Conservation (phyloP, 2,797 vertebrate species). For the Avahi laniger region DNA sequence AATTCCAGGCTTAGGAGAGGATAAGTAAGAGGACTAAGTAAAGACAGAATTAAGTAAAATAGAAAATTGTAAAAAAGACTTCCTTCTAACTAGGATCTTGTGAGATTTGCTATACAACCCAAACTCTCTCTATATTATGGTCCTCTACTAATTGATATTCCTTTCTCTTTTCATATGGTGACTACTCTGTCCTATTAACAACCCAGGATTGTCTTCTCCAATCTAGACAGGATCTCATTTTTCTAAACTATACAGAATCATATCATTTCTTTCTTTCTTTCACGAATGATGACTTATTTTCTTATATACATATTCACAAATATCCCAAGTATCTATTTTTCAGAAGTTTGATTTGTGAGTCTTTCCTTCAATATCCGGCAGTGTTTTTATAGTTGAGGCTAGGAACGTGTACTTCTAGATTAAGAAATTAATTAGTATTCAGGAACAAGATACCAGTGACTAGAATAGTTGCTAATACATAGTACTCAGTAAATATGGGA, state of each 20-base stretch:
- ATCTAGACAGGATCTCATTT: slow-evolving; percentile 36
- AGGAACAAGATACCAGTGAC: background rate
- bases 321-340: slow-evolving; percentile 6
- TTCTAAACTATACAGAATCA: slow-evolving; percentile 45
- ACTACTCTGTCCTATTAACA: slow-evolving; percentile 38
- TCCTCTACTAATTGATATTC: background rate
- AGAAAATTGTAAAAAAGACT: background rate
- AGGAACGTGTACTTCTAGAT: background rate
- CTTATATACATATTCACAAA: slow-evolving; percentile 16
- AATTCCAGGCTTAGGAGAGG: slow-evolving; percentile 2
- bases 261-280: slow-evolving; percentile 8
- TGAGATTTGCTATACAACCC: background rate
- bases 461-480: background rate
- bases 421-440: slow-evolving; percentile 54
- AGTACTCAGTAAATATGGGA: background rate
- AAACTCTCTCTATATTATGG: background rate
- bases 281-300: slow-evolving; percentile 28
- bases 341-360: background rate
- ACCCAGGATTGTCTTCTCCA: slow-evolving; percentile 30
- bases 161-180: slow-evolving; percentile 6
- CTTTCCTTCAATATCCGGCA: background rate
- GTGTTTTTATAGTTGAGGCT: slow-evolving; percentile 28
- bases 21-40: background rate
- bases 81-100: background rate
- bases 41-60: background rate